Evolutionary conservation across 2,113 vertebrate genomes (phyloP), one percentile per base, ranked within the genome.

Genomic region (Leucosticte australis): DNA sequence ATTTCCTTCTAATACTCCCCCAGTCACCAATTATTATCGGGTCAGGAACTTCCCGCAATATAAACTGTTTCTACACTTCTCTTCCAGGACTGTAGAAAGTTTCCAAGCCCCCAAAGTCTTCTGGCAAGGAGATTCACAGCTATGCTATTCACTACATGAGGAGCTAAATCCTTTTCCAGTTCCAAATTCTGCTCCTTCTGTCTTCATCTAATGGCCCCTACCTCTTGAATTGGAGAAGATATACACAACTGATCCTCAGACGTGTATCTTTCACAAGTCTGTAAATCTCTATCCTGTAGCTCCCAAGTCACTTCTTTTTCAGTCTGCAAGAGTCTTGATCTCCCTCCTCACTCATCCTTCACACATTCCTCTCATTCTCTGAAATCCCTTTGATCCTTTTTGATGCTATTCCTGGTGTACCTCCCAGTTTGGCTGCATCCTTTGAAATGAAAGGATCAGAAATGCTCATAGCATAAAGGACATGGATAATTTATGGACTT

Each of bases 1-100:
- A 94, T 56, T 96, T 96, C 96, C 96, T 96, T 90, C 56, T 83
- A 89, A 82, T 89, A 94, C 95, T 97, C 94, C 95, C 60, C 89
- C 95, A 94, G 89, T 90, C 86, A 90, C 86, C 60, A 95, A 71
- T 94, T 95, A 93, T 95, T 81, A 81, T 75, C 80, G 79, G 53
- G 50, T 76, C 41, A 37, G 86, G 56, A 78, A 79, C 47, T 94
- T 90, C 56, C 64, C 3, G 0, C 55, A 39, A 41, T 2, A 1
- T 30, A 90, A 39, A 3, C 22, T 1, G 0, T 31, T 87, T 78
- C 81, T 93, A 44, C 27, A 41, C 56, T 71, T 89, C n/a, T 94
- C 49, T 75, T 90, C 41, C 41, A 93, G 59, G 52, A 65, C 26
- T 21, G 23, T 44, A 57, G 16, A 50, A 83, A 81, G 15, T 49